These are phyloP conservation scores for Perca fluviatilis DNA, from an alignment of 2,113 vertebrate genomes.

Conservation along the genomic window DNA sequence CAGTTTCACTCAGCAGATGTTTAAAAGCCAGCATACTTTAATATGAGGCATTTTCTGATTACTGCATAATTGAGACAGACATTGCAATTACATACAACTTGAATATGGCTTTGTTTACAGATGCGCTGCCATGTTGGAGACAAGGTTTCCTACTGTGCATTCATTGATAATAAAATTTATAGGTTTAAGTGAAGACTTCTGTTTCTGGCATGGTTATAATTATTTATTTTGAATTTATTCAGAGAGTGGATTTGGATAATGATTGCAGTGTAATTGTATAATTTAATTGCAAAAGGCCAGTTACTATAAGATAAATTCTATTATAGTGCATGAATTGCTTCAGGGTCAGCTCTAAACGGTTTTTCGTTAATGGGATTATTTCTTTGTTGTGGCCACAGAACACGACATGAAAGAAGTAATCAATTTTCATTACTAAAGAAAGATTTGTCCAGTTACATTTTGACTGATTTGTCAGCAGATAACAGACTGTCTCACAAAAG, in stretches of 20 bases:
- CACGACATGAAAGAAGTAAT: slow-evolving; percentile 61
- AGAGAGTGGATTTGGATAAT: slow-evolving; percentile 15
- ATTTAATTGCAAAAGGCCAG: slow-evolving; percentile 51
- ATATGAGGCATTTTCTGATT: slow-evolving; percentile 61
- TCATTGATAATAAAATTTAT: slow-evolving; percentile 30
- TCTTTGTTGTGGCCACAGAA: slow-evolving; percentile 62
- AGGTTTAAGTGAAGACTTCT: slow-evolving; percentile 7
- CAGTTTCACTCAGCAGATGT: slow-evolving; percentile 68
- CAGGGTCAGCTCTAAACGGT: slow-evolving; percentile 49
- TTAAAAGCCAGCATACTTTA: slow-evolving; percentile 47
- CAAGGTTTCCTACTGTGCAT: neutral
- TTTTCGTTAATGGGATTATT: slow-evolving; percentile 71
- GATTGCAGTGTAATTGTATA: slow-evolving; percentile 34
- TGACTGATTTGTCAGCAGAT: slow-evolving; percentile 35
- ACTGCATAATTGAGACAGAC: slow-evolving; percentile 54
- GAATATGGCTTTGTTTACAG: slow-evolving; percentile 45
- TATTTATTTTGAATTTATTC: slow-evolving; percentile 31
- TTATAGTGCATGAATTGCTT: slow-evolving; percentile 38
- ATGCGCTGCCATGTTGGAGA: slow-evolving; percentile 26
- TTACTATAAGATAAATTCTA: slow-evolving; percentile 41
- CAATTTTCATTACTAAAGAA: slow-evolving; percentile 46
- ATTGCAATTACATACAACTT: slow-evolving; percentile 55
- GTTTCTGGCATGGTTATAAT: slow-evolving; percentile 17
- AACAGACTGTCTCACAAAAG: slow-evolving; percentile 31
- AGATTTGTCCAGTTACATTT: slow-evolving; percentile 46